phyloP scores from a whole-genome alignment of 2,113 vertebrate genomes.

The Aplodontia rufa region DNA sequence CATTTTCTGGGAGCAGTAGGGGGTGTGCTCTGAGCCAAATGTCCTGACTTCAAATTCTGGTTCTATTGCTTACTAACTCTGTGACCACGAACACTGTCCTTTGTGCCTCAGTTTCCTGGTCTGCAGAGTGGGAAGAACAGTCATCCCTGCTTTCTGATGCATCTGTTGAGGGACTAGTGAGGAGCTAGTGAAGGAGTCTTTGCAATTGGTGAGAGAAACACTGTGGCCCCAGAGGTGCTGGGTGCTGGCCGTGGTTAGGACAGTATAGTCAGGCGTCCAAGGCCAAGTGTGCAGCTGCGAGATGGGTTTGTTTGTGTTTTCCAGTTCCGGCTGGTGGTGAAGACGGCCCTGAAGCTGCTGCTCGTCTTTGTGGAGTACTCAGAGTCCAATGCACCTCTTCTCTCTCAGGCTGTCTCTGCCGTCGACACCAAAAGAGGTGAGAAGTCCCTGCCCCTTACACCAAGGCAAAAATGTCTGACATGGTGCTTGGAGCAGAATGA shows the following conservation, averaged over 20 bases:
- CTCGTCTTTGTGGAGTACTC: constrained; percentile 98
- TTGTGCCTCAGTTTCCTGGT: neutral
- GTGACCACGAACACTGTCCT: neutral
- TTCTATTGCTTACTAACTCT: neutral
- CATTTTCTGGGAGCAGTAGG: neutral
- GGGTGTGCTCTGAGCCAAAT: neutral
- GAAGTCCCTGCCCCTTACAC: neutral
- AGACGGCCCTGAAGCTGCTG: constrained; percentile 96
- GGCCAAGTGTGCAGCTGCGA: fast-evolving
- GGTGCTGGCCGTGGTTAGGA: fast-evolving
- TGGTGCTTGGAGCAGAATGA: neutral
- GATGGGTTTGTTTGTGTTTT: constrained; percentile 52
- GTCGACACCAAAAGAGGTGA: constrained; percentile 92
- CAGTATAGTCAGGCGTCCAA: fast-evolving
- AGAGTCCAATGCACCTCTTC: constrained; percentile 89
- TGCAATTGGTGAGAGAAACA: neutral
- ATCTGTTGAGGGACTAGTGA: neutral
- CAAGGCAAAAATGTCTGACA: neutral
- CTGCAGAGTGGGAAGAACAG: neutral
- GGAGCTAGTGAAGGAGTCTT: neutral
- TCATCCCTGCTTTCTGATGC: neutral
- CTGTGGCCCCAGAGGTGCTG: fast-evolving
- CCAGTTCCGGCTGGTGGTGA: constrained; percentile 97
- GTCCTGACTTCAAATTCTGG: neutral
- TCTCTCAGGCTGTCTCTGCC: constrained; percentile 89